phyloP scores from a whole-genome alignment of 2,888 invertebrate genomes.

The Ectemnius continuus region DNA sequence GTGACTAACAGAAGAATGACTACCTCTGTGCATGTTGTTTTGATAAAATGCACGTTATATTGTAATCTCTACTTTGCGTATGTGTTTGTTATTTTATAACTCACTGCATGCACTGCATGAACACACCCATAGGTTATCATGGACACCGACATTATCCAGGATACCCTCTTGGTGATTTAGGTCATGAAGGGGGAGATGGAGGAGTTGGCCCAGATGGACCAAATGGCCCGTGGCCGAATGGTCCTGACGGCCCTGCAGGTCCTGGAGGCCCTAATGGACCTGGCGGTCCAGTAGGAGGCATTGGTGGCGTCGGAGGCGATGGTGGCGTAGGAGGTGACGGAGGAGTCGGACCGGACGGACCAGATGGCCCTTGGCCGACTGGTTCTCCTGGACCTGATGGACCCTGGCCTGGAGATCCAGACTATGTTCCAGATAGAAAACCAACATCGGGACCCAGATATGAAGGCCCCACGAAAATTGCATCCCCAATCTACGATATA shows the following conservation, averaged over 20 bases:
- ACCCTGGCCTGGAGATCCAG: constrained; percentile 75
- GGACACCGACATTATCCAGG: constrained; percentile 34
- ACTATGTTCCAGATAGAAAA: constrained; percentile 57
- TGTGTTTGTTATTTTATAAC: too few species aligned
- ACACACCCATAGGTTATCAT: constrained; percentile 12
- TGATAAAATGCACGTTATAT: too few species aligned
- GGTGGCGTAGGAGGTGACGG: constrained; percentile 68
- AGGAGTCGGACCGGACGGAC: constrained; percentile 63
- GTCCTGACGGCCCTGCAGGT: constrained; percentile 46
- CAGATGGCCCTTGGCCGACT: constrained; percentile 67
- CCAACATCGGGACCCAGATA: constrained; percentile 22
- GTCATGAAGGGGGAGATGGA: constrained; percentile 19
- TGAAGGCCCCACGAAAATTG: constrained; percentile 39
- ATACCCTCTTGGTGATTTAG: constrained; percentile 22
- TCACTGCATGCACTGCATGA: constrained; percentile 3
- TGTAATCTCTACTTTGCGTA: too few species aligned
- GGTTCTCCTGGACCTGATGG: constrained; percentile 72
- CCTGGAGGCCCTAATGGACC: constrained; percentile 54
- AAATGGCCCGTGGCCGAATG: constrained; percentile 56
- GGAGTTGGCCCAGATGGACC: constrained; percentile 43
- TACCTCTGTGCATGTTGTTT: too few species aligned
- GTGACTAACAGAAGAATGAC: too few species aligned
- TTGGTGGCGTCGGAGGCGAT: constrained; percentile 60
- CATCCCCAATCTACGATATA: constrained; percentile 27
- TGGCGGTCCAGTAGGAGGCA: constrained; percentile 54